Percentiles rank a stretch among this genome's conserved stretches.
phyloP scores from a whole-genome alignment of 1,140 invertebrate genomes.

The Zaprionus camerounensis region DNA sequence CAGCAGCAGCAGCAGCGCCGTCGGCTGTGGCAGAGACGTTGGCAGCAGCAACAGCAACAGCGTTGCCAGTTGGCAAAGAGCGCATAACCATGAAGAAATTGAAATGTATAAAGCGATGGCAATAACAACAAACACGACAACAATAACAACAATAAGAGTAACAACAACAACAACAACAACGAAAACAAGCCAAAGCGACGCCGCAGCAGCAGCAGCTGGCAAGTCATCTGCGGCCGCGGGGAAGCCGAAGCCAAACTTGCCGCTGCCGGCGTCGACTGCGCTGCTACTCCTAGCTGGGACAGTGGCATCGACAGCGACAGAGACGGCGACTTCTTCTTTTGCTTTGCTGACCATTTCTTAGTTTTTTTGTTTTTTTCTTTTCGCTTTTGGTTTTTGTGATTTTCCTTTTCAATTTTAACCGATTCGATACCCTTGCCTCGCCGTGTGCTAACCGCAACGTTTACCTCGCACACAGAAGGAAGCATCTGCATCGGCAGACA shows the following conservation, averaged over 20 bases:
- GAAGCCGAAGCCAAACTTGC: slow-evolving; percentile 37
- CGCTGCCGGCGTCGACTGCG: slow-evolving; percentile 15
- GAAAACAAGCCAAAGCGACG: slow-evolving; percentile 16
- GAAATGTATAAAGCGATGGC: slow-evolving; percentile 67
- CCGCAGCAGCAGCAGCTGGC: slow-evolving; percentile 44
- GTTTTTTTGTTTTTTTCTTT: slow-evolving; percentile 38
- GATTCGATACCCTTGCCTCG: slow-evolving; percentile 47
- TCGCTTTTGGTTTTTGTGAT: slow-evolving; percentile 1
- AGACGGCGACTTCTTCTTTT: slow-evolving; percentile 16
- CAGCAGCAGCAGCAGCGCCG: slow-evolving; percentile 7
- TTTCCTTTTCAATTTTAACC: slow-evolving; percentile 62
- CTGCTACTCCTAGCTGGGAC: slow-evolving; percentile 53
- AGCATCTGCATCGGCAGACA: background rate
- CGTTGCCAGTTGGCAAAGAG: slow-evolving; percentile 69
- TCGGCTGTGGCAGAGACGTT: background rate
- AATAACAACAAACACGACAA: slow-evolving; percentile 35
- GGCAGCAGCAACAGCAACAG: slow-evolving; percentile 9
- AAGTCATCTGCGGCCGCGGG: slow-evolving; percentile 61
- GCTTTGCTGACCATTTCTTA: slow-evolving; percentile 60
- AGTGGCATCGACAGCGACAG: slow-evolving; percentile 14
- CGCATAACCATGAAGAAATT: slow-evolving; percentile 79
- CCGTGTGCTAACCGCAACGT: slow-evolving; percentile 10
- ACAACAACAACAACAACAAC: slow-evolving; percentile 8
- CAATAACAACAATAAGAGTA: slow-evolving; percentile 14
- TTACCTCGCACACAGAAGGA: slow-evolving; percentile 4